phyloP scores from a whole-genome alignment of 2,888 invertebrate species.

The Meiosimyza decipiens region DNA sequence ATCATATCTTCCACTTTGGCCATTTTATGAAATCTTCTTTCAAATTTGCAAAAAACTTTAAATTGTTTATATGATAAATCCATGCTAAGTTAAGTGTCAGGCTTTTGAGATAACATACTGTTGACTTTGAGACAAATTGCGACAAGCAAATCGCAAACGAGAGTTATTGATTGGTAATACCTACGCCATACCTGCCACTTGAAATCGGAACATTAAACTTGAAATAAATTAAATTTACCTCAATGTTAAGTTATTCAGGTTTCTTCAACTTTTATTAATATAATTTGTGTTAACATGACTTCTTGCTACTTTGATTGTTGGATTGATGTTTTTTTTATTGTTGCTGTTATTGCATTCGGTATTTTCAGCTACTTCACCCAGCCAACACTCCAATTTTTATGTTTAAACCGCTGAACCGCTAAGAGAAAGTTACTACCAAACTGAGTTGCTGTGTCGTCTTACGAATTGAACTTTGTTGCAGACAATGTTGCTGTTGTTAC shows the following conservation, averaged over 20 bases:
- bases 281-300: constrained; percentile 39
- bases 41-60: no score
- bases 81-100: no score
- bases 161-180: no score
- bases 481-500: constrained; percentile 8
- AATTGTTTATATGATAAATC: no score
- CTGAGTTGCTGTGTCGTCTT: not conserved
- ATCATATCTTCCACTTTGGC: no score
- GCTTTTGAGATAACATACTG: no score
- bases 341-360: not conserved
- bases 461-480: constrained; percentile 7
- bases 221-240: constrained; percentile 25
- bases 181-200: no score
- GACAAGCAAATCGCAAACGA: no score
- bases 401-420: constrained; percentile 28
- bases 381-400: not conserved
- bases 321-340: not conserved
- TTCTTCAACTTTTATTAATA: constrained; percentile 38
- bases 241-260: constrained; percentile 18
- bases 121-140: no score
- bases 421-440: constrained; percentile 27
- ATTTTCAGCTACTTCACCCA: not conserved
- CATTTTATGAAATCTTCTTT: no score
- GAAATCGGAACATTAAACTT: constrained; percentile 23
- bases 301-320: constrained; percentile 22